phyloP scores from a whole-genome alignment of 2,888 invertebrate genomes.

The Diabrotica balteata region DNA sequence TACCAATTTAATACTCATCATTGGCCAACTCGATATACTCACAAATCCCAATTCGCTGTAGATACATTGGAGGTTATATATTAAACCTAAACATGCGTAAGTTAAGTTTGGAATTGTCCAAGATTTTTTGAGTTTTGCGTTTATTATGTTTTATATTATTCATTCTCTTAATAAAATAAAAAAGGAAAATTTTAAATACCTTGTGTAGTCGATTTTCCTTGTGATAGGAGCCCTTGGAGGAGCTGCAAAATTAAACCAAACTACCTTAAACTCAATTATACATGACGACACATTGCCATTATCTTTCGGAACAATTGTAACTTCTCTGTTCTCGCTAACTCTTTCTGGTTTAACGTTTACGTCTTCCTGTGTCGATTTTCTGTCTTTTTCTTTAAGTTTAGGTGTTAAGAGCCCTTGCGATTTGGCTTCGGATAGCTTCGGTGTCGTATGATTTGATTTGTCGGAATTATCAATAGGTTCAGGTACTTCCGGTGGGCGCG shows the following conservation, averaged over 20 bases:
- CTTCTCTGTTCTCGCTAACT: conserved; percentile 44
- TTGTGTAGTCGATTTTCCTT: conserved; percentile 91
- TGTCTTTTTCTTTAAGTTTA: conserved; percentile 33
- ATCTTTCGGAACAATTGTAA: conserved; percentile 62
- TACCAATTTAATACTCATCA: no score
- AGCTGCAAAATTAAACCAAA: conserved; percentile 98
- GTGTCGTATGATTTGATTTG: conserved; percentile 43
- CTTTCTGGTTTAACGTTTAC: conserved; percentile 32
- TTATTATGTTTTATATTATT: no score
- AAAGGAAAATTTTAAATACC: conserved; percentile 61
- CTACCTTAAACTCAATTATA: conserved; percentile 85
- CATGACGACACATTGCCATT: conserved; percentile 85
- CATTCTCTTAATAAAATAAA: no score
- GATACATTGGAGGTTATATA: no score
- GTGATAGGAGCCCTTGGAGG: conserved; percentile 94
- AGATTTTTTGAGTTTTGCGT: neutral
- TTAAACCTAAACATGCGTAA: no score
- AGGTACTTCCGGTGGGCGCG: conserved; percentile 39
- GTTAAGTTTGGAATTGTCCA: neutral
- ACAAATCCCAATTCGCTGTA: no score
- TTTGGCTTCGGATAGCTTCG: conserved; percentile 40
- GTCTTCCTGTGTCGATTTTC: conserved; percentile 34
- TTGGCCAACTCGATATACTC: no score
- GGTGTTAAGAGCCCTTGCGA: conserved; percentile 23
- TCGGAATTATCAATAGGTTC: conserved; percentile 40